Conservation (phyloP, 2,113 vertebrate genomes). For the Bubo bubo region DNA sequence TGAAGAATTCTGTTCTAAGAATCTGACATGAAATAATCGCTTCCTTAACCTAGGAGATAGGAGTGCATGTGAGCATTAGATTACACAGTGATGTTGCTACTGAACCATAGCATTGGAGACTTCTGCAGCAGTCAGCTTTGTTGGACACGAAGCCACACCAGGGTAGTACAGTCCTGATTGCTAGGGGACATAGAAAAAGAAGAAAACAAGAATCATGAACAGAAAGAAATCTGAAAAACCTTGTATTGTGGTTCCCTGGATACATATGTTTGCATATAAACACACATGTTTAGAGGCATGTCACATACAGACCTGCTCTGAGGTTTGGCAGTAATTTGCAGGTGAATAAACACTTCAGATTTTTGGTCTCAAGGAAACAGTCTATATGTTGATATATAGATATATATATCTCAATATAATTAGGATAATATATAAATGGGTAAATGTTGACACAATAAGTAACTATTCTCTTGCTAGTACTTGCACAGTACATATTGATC, state of each 20-base stretch:
- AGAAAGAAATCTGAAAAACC: background rate
- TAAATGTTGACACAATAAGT: background rate
- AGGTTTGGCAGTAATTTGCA: background rate
- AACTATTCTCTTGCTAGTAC: conserved; percentile 2
- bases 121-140: background rate
- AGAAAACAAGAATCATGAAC: background rate
- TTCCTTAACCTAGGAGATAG: background rate
- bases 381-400: background rate
- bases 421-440: background rate
- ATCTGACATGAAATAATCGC: background rate
- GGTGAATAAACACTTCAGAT: background rate
- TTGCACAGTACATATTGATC: conserved; percentile 15
- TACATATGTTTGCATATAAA: background rate
- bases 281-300: fast-evolving
- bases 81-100: background rate
- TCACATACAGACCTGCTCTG: background rate
- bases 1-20: background rate
- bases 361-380: background rate
- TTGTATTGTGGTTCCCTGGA: background rate
- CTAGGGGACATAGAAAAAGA: background rate
- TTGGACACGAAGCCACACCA: background rate
- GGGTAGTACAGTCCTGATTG: background rate
- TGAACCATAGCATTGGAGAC: background rate
- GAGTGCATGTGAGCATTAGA: no score
- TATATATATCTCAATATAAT: background rate